Conservation (phyloP, 2,888 invertebrate genomes). For the Stenodema calcarata region DNA sequence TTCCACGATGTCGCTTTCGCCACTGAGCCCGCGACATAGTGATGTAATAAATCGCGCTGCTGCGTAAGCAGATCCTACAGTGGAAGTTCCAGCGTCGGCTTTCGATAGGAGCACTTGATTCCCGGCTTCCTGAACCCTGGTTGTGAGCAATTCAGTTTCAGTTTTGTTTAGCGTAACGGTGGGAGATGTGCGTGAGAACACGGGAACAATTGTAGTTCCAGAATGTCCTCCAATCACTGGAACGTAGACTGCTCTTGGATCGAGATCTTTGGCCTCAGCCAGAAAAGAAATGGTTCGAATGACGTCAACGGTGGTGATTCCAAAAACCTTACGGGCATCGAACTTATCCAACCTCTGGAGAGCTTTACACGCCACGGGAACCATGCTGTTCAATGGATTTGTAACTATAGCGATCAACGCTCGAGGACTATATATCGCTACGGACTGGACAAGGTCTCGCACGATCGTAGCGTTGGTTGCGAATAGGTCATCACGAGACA, state of each 20-base stretch:
- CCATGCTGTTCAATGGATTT: slow-evolving; percentile 98
- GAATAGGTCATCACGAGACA: slow-evolving; percentile 98
- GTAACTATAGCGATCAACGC: slow-evolving; percentile 95
- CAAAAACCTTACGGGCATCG: slow-evolving; percentile 90
- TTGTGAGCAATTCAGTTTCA: slow-evolving; percentile 84
- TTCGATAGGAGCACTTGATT: slow-evolving; percentile 98
- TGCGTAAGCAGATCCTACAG: slow-evolving; percentile 97
- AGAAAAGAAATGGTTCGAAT: slow-evolving; percentile 96
- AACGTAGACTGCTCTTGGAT: slow-evolving; percentile 81
- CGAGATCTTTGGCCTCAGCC: slow-evolving; percentile 85
- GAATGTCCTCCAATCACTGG: slow-evolving; percentile 99
- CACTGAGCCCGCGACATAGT: slow-evolving; percentile 83
- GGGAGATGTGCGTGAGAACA: slow-evolving; percentile 91
- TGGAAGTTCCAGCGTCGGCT: slow-evolving; percentile 98
- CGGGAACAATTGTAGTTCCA: slow-evolving; percentile 95
- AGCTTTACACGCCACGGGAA: slow-evolving; percentile 95
- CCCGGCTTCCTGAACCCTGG: slow-evolving; percentile 96
- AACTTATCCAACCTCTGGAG: slow-evolving; percentile 88
- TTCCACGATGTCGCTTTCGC: slow-evolving; percentile 86
- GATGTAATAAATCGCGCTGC: slow-evolving; percentile 90
- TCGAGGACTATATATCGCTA: slow-evolving; percentile 72
- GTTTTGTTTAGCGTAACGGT: slow-evolving; percentile 77
- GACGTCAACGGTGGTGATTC: slow-evolving; percentile 95
- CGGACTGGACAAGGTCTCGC: slow-evolving; percentile 80
- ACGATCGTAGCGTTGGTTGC: slow-evolving; percentile 98